Evolutionary conservation across 2,797 vertebrate genomes (phyloP).

Genomic region (Lerista edwardsae): DNA sequence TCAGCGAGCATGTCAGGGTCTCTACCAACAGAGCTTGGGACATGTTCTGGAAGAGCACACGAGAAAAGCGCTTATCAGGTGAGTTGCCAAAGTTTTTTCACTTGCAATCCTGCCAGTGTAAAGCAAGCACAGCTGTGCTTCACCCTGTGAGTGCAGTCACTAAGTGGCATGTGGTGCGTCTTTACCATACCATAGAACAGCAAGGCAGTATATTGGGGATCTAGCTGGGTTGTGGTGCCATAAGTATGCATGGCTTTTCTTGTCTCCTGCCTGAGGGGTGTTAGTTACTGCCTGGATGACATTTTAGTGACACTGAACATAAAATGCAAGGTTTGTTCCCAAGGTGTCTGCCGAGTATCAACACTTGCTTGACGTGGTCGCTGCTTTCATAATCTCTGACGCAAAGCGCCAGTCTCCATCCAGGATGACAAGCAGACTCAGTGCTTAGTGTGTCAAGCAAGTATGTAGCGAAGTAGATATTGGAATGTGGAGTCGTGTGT

Average conservation of each 20-base stretch:
- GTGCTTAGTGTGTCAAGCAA: neutral
- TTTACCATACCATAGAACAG: neutral
- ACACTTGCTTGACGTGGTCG: neutral
- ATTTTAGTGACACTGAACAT: neutral
- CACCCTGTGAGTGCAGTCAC: accelerated
- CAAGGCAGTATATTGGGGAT: neutral
- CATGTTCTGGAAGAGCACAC: constrained; percentile 82
- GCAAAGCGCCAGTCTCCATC: neutral
- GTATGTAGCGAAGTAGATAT: neutral
- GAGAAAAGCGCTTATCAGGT: constrained; percentile 84
- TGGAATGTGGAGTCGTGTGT: neutral
- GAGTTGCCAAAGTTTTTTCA: constrained; percentile 53
- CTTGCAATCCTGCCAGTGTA: accelerated
- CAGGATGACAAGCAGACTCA: neutral
- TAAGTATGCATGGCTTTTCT: neutral
- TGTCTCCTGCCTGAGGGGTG: neutral
- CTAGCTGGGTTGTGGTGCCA: neutral
- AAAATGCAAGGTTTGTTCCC: neutral
- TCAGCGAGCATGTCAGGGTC: constrained; percentile 83
- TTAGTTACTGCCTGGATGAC: no score
- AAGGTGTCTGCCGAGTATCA: neutral
- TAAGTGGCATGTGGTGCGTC: neutral
- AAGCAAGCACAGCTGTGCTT: neutral
- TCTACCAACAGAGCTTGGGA: constrained; percentile 84
- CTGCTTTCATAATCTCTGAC: neutral